Percentiles rank a stretch among this genome's conserved stretches.
Conservation (phyloP, 2,797 vertebrate species). For the Vipera ursinii region DNA sequence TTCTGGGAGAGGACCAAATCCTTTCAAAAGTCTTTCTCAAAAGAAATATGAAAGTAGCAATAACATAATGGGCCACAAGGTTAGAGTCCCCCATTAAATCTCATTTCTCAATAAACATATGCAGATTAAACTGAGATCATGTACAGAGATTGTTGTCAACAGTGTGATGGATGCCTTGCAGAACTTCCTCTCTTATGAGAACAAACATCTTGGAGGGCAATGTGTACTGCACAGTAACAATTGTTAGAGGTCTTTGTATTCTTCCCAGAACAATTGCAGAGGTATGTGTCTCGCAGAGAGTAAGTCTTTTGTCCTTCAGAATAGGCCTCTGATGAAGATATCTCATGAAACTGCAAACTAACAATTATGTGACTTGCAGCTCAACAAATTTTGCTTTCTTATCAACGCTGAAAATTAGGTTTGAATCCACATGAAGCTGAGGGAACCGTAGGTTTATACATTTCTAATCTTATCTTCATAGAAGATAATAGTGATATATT, state of each 20-base stretch:
- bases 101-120: slow-evolving; percentile 23
- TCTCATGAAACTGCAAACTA: background rate
- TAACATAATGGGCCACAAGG: slow-evolving; percentile 32
- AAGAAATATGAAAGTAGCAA: slow-evolving; percentile 36
- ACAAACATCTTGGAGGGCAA: background rate
- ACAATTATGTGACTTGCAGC: background rate
- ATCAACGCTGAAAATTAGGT: background rate
- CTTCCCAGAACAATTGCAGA: background rate
- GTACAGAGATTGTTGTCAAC: background rate
- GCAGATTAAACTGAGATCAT: slow-evolving; percentile 34
- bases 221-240: background rate
- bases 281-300: background rate
- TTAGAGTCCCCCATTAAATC: slow-evolving; percentile 15
- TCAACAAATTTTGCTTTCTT: background rate
- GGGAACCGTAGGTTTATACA: background rate
- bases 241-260: background rate
- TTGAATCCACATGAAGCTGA: background rate
- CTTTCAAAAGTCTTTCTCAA: slow-evolving; percentile 2
- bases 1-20: slow-evolving; percentile 29
- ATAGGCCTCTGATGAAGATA: background rate
- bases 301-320: background rate
- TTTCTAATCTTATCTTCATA: background rate
- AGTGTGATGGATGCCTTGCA: background rate
- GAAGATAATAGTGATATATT: background rate
- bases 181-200: background rate